These are phyloP conservation scores for Perizoma affinitatum DNA, from an alignment of 2,888 invertebrate species.

Conservation along the genomic window DNA sequence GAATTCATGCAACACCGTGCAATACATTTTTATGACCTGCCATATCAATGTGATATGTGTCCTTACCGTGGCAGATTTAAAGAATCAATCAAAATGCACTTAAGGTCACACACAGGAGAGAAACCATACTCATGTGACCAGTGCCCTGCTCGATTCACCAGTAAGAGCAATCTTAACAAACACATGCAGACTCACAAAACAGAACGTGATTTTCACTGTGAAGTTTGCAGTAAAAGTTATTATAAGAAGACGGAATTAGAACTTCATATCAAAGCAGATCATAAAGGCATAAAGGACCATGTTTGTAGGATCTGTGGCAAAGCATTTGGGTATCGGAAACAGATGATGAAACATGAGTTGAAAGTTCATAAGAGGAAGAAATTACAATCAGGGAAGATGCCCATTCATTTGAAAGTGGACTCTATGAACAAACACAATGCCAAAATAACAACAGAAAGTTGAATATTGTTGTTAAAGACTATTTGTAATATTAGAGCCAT, in stretches of 20 bases:
- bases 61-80: slow-evolving; percentile 71
- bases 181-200: slow-evolving; percentile 64
- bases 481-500: no score
- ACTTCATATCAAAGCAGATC: slow-evolving; percentile 69
- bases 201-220: slow-evolving; percentile 66
- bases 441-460: slow-evolving; percentile 16
- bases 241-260: slow-evolving; percentile 65
- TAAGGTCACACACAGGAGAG: slow-evolving; percentile 74
- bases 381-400: slow-evolving; percentile 63
- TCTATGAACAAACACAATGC: slow-evolving; percentile 51
- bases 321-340: slow-evolving; percentile 72
- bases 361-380: slow-evolving; percentile 75
- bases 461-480: neutral
- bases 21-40: slow-evolving; percentile 68
- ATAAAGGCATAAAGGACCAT: slow-evolving; percentile 71
- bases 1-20: slow-evolving; percentile 65
- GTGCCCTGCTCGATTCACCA: slow-evolving; percentile 68
- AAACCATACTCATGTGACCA: slow-evolving; percentile 70
- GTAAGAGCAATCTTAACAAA: slow-evolving; percentile 73
- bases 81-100: slow-evolving; percentile 73
- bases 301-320: slow-evolving; percentile 69
- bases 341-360: slow-evolving; percentile 75
- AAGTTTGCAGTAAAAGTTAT: slow-evolving; percentile 65
- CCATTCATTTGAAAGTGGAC: slow-evolving; percentile 67
- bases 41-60: slow-evolving; percentile 67